phyloP scores from a whole-genome alignment of 2,797 vertebrate genomes.

The Mareca penelope region DNA sequence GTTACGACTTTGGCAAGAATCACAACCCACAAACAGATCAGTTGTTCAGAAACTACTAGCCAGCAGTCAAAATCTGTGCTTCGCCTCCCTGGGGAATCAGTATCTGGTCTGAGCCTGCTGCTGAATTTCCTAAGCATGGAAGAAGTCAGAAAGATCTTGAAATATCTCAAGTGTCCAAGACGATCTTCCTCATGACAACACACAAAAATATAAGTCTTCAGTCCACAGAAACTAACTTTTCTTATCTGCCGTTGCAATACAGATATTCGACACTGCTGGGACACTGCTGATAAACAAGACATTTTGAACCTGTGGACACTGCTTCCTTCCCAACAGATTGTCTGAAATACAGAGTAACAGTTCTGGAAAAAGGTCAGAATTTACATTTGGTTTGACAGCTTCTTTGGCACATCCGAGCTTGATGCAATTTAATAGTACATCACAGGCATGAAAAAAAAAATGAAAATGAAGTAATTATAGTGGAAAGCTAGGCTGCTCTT shows the following conservation, averaged over 20 bases:
- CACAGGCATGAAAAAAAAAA: background rate
- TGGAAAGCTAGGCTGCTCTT: constrained; percentile 22
- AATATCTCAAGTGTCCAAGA: background rate
- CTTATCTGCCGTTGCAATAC: background rate
- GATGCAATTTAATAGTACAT: background rate
- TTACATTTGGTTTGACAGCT: background rate
- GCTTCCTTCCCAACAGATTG: background rate
- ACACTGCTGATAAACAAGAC: background rate
- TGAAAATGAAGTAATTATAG: background rate
- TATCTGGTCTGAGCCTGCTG: background rate
- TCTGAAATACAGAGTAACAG: background rate
- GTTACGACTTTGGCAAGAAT: background rate
- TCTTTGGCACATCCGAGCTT: background rate
- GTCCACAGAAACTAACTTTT: background rate
- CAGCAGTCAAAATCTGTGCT: background rate
- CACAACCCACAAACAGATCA: background rate
- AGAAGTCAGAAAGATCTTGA: background rate
- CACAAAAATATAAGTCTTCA: background rate
- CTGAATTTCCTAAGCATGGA: background rate
- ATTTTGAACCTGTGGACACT: background rate
- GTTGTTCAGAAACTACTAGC: background rate
- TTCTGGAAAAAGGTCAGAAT: background rate
- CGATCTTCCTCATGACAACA: rapidly evolving
- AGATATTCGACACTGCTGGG: background rate
- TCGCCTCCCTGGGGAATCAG: background rate